A percentile compares a stretch with the other conserved stretches of the same genome.
These are phyloP conservation scores for Lerista edwardsae DNA, from an alignment of 2,797 vertebrate species.

Conservation along the genomic window DNA sequence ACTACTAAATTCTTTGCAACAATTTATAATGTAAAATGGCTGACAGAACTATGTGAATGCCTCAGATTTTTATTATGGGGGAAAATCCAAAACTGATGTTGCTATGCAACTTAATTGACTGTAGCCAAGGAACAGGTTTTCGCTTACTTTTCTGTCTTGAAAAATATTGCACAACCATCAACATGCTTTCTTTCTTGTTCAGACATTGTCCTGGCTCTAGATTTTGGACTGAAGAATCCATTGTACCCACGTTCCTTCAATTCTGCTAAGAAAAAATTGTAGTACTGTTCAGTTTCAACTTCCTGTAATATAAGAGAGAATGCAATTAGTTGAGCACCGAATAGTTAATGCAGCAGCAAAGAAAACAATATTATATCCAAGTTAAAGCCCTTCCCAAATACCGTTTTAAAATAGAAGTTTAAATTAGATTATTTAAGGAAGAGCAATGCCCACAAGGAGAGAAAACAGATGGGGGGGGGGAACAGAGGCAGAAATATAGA, in stretches of 20 bases:
- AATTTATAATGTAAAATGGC: background rate
- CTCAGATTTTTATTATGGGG: background rate
- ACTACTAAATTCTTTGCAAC: background rate
- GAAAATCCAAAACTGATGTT: background rate
- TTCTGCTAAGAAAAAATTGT: conserved; percentile 94
- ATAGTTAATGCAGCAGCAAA: background rate
- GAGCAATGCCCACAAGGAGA: background rate
- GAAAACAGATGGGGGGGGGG: background rate
- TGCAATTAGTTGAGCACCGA: background rate
- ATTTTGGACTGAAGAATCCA: conserved; percentile 98
- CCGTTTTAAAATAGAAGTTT: background rate
- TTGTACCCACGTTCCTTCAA: conserved; percentile 96
- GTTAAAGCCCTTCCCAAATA: background rate
- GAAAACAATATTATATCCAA: background rate
- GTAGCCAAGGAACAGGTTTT: conserved; percentile 7
- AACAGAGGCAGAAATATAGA: background rate
- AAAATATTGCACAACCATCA: conserved; percentile 97
- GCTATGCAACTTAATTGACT: background rate
- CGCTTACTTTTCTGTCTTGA: conserved; percentile 93
- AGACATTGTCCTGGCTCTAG: conserved; percentile 96
- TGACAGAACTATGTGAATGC: background rate
- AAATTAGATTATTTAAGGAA: background rate
- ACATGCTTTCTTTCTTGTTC: conserved; percentile 97
- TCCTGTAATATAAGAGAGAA: conserved; percentile 81
- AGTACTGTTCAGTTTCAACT: conserved; percentile 98